Percentiles rank a stretch among this genome's conserved stretches.
Conservation (phyloP, 2,113 vertebrate genomes). For the Actenoides lindsayi region DNA sequence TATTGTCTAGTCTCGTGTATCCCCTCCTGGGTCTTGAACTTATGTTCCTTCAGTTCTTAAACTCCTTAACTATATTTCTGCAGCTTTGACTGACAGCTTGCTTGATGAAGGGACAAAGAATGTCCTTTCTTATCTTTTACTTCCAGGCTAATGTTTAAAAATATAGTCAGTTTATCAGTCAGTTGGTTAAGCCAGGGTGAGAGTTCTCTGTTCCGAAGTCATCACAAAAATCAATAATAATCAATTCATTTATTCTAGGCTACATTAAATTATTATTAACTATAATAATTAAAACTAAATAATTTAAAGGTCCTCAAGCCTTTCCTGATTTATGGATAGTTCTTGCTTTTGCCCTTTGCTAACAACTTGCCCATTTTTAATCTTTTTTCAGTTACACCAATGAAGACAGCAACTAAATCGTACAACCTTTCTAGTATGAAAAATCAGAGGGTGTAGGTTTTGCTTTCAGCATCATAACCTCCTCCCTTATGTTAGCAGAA, state of each 20-base stretch:
- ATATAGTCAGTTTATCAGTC: constrained; percentile 68
- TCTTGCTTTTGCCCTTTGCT: constrained; percentile 20
- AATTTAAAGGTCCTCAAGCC: constrained; percentile 36
- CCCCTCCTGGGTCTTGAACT: constrained; percentile 72
- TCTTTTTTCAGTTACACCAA: not conserved
- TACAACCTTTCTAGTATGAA: not conserved
- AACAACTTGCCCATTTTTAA: not conserved
- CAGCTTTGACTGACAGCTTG: constrained; percentile 70
- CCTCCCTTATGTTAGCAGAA: not conserved
- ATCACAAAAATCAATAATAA: constrained; percentile 64
- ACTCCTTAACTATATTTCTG: constrained; percentile 63
- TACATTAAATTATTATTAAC: constrained; percentile 64
- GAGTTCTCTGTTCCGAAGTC: constrained; percentile 55
- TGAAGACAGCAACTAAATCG: constrained; percentile 22
- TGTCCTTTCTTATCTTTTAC: constrained; percentile 72
- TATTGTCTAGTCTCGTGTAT: constrained; percentile 73
- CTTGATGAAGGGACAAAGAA: constrained; percentile 72
- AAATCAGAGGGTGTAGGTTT: constrained; percentile 14
- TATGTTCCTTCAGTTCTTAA: constrained; percentile 64
- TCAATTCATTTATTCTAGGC: constrained; percentile 51
- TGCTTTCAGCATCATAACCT: not conserved
- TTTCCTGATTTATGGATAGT: constrained; percentile 27
- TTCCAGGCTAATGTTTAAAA: constrained; percentile 75
- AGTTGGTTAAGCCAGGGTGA: constrained; percentile 55
- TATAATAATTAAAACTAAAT: constrained; percentile 63